A percentile compares a stretch with the other conserved stretches of the same genome.
phyloP scores from a whole-genome alignment of 2,113 vertebrate species.

The Vanacampus margaritifer region DNA sequence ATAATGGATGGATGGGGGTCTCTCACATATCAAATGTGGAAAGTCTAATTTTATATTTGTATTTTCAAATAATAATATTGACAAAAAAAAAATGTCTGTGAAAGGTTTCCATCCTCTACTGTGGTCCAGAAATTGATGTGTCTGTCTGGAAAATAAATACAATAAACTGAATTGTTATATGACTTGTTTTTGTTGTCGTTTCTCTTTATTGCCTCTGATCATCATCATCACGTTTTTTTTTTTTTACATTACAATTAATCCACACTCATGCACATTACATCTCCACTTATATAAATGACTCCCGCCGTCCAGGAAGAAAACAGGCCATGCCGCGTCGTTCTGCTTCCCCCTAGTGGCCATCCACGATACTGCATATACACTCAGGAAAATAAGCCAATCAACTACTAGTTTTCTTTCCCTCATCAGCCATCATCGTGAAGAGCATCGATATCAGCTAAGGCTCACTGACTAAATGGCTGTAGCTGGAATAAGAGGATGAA shows the following conservation, averaged over 20 bases:
- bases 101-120: constrained; percentile 99
- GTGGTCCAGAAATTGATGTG: constrained; percentile 99
- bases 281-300: neutral
- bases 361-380: constrained; percentile 6
- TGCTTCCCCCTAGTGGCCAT: constrained; percentile 65
- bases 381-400: neutral
- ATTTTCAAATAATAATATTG: constrained; percentile 98
- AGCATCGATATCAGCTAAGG: constrained; percentile 47
- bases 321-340: constrained; percentile 36
- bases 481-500: constrained; percentile 42
- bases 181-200: constrained; percentile 42
- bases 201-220: neutral
- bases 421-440: constrained; percentile 26
- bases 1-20: constrained; percentile 86
- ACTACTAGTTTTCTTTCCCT: constrained; percentile 5
- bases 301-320: constrained; percentile 17
- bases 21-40: constrained; percentile 99
- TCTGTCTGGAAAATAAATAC: constrained; percentile 95
- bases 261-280: neutral
- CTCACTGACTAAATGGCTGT: constrained; percentile 26
- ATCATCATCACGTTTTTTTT: neutral
- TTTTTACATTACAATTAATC: neutral
- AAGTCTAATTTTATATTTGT: constrained; percentile 99
- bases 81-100: constrained; percentile 93
- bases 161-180: constrained; percentile 91